A percentile compares a stretch with the other conserved stretches of the same genome.
Evolutionary conservation across 2,797 vertebrate species (phyloP).

Genomic region (Danio kyathit): DNA sequence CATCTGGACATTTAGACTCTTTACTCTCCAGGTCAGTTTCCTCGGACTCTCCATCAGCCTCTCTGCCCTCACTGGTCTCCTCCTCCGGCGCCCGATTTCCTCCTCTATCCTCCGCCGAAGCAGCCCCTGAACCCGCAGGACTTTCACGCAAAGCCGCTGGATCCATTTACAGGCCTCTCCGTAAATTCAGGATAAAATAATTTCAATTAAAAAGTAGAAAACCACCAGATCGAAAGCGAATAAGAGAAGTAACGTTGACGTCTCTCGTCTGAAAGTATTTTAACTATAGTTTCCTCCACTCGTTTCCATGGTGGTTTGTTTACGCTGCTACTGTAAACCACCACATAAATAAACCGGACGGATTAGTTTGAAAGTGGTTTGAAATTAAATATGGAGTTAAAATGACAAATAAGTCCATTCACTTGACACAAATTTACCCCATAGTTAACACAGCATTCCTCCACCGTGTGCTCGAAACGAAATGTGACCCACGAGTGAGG

Average conservation of each 20-base stretch:
- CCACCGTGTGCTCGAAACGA: not conserved
- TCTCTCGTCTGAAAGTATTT: not conserved
- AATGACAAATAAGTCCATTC: not conserved
- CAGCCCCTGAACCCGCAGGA: constrained; percentile 76
- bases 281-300: not conserved
- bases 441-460: not conserved
- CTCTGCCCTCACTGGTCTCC: constrained; percentile 58
- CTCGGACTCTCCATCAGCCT: constrained; percentile 51
- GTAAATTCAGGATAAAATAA: not conserved
- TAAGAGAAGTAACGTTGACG: not conserved
- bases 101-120: constrained; percentile 62
- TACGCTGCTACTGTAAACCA: not conserved
- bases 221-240: not conserved
- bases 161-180: constrained; percentile 36
- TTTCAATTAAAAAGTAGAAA: not conserved
- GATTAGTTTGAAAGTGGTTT: not conserved
- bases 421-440: constrained; percentile 2
- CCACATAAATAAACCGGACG: not conserved
- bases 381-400: not conserved
- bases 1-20: constrained; percentile 3
- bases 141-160: constrained; percentile 43
- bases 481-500: not conserved
- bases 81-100: constrained; percentile 61
- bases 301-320: not conserved
- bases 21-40: not conserved